Percentiles rank a stretch among this genome's conserved stretches.
phyloP scores from a whole-genome alignment of 2,113 vertebrate species.

The Odobenus rosmarus region DNA sequence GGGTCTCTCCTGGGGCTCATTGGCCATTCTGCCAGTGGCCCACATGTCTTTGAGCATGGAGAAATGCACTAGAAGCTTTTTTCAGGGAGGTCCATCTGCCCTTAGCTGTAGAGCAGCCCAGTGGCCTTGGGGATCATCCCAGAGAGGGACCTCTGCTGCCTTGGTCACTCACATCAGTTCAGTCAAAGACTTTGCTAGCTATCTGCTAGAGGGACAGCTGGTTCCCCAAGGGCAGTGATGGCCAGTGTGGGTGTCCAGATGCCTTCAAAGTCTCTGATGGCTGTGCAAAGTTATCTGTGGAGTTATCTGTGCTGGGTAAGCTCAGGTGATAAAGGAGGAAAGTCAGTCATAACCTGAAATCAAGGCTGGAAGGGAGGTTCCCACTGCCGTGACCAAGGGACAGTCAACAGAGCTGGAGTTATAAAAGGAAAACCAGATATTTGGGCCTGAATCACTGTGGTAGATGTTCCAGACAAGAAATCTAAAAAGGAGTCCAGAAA shows the following conservation, averaged over 20 bases:
- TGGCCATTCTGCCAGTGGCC: not conserved
- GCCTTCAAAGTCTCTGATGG: not conserved
- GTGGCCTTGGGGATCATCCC: not conserved
- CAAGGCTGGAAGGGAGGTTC: not conserved
- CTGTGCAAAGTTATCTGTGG: not conserved
- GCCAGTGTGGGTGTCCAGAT: not conserved
- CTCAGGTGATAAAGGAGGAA: not conserved
- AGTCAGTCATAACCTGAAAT: not conserved
- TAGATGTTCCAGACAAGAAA: conserved; percentile 44
- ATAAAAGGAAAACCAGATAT: not conserved
- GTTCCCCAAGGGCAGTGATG: not conserved
- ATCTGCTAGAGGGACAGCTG: not conserved
- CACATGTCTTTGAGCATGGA: not conserved
- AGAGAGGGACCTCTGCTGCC: not conserved
- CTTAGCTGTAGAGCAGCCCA: not conserved
- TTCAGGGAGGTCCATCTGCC: not conserved
- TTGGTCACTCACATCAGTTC: not conserved
- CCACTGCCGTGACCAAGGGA: not conserved
- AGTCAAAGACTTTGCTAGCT: not conserved
- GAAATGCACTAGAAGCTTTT: not conserved
- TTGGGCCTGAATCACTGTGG: not conserved
- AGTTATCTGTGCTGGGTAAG: not conserved
- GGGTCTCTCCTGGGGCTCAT: not conserved
- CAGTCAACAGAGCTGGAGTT: not conserved
- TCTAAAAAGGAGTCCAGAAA: not conserved